Evolutionary conservation across 2,888 invertebrate species (phyloP), one percentile per base, ranked within the genome.

Genomic region (Scaptomyza parva): DNA sequence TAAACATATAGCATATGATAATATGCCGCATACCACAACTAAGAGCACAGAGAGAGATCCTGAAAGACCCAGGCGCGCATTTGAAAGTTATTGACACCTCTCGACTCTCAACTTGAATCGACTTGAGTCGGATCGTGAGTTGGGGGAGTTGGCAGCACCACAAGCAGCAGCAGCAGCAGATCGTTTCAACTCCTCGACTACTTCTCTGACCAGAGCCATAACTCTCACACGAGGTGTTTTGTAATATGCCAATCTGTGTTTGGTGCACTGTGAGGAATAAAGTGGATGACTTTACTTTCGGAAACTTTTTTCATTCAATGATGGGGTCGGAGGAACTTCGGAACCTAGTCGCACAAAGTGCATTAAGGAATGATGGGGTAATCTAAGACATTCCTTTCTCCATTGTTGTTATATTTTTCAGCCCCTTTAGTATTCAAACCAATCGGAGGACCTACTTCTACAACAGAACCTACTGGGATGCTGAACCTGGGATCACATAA

Each of bases 51-150:
- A n/a, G n/a, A n/a, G 26, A 9, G 69, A 86, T 84, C 81, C 83
- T 76, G 70, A n/a, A n/a, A n/a, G 70, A 17, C 39, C 8, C 30
- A 30, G 47, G 48, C 28, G 48, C 35, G 60, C 83, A 86, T 85
- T 86, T 79, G 86, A 85, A 86, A 85, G 84, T 81, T 85, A 85
- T 85, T 85, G 84, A 85, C 86, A 85, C 84, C 86, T 86, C 70
- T 37, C 35, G 35, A 35, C 35, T 35, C 35, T 37, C 35, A 14
- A 35, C 35, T 35, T 17, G 2, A 35, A 7, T 14, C 35, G 78
- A 20, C 41, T 28, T 44, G 12, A 12, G 26, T 26, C 22, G 37
- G 62, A 86, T 84, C 86, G 76, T 80, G 80, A 65, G 57, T 48
- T 67, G 72, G 58, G 65, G 64, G 53, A 72, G 64, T 41, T 35